Evolutionary conservation across 1,140 invertebrate genomes (phyloP), one percentile per base, ranked within the genome.

Genomic region (Anastrepha ludens): DNA sequence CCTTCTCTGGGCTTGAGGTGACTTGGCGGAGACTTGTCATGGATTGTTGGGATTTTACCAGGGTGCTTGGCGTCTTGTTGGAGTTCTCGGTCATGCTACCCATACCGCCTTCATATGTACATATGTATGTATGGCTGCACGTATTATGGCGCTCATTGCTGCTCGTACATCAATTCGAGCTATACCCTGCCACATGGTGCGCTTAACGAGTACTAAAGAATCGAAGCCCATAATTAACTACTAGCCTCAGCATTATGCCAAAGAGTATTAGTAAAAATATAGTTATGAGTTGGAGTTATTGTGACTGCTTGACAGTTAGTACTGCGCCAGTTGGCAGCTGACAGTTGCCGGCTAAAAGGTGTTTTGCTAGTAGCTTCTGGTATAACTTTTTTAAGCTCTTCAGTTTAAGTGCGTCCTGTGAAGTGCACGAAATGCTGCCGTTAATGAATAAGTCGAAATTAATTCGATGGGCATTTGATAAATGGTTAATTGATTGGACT

Each of bases 1-100:
- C 47, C 17, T 50, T 81, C 47, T 20, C 17, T 6, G 74, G 74
- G 74, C 74, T 81, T 81, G 74, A 55, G 74, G 74, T 81, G 74
- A 81, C 44, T 81, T 81, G 44, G 74, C 47, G 74, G 7, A 81
- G 70, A 74, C 70, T 74, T 74, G 11, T 74, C 17, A 13, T 74
- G 70, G 74, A 81, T 81, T 81, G 44, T 47, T 8, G 50, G 74
- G 74, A 81, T 81, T 81, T 78, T 55, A 13, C 41, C 67, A 74
- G 67, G 39, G 67, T 47, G 67, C 41, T 74, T 74, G 67, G 67
- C 67, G 67, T 44, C 67, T 74, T 74, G 67, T 74, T 47, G 67
- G 0, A 41, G 2, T 41, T n/a, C 67, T 47, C 11, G 11, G 29
- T 9, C 29, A 20, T 3, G 0, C 1, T 67, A 41, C 39, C 29